Conservation (phyloP, 2,888 invertebrate genomes). For the Temnothorax rugatulus region DNA sequence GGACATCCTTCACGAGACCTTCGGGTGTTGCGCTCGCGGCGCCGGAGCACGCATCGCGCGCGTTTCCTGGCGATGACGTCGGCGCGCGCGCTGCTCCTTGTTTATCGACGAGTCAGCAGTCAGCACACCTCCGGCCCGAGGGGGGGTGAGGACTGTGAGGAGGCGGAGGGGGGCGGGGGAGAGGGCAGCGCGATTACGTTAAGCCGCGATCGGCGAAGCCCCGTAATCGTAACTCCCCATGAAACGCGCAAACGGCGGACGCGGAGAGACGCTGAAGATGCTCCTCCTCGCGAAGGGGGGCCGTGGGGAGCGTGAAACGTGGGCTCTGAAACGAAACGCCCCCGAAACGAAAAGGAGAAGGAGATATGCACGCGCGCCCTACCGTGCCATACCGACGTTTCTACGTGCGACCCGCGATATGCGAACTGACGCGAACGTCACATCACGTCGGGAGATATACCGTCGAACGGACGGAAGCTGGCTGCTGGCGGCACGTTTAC, state of each 20-base stretch:
- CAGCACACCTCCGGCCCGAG: not conserved
- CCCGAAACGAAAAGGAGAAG: constrained; percentile 18
- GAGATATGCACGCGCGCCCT: not conserved
- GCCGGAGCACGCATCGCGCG: constrained; percentile 51
- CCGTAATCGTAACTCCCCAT: not conserved
- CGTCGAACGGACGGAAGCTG: constrained; percentile 44
- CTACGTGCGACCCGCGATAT: not conserved
- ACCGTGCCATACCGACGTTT: constrained; percentile 26
- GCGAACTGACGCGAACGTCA: not conserved
- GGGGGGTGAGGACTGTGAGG: not conserved
- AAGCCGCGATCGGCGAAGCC: constrained; percentile 21
- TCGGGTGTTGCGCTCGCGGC: constrained; percentile 25
- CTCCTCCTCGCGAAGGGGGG: not conserved
- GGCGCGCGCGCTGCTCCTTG: constrained; percentile 27
- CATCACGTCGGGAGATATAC: constrained; percentile 56
- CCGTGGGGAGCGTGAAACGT: not conserved
- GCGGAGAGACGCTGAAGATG: not conserved
- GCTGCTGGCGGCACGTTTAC: constrained; percentile 6
- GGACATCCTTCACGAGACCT: constrained; percentile 49
- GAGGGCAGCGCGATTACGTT: not conserved
- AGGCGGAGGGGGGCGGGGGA: too few species aligned
- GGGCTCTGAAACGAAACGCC: constrained; percentile 52
- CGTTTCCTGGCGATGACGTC: constrained; percentile 38
- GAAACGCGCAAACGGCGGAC: not conserved
- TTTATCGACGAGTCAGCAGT: constrained; percentile 30